Evolutionary conservation across 2,888 invertebrate genomes (phyloP), one percentile per base, ranked within the genome.

Genomic region (Stictocephala bisonia): DNA sequence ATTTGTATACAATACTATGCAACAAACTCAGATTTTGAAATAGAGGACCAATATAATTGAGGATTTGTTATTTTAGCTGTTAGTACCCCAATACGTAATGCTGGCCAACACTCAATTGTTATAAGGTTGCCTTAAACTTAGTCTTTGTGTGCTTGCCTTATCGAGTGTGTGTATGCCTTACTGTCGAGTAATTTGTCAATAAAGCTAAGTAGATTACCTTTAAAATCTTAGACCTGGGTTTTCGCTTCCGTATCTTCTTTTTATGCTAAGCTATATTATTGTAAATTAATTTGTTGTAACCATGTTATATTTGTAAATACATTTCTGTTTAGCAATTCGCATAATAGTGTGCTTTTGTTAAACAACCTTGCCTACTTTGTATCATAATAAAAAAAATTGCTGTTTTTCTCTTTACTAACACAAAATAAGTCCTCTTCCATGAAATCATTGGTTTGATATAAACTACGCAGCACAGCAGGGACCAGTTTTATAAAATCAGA

Each of bases 251-350:
- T 40, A 22, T 22, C 27, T 35, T 40, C 27, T 29, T 40, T 56
- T 35, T 40, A 35, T 60, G 40, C 40, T 60, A 60, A 35, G 60
- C 60, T 60, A 22, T 40, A n/a, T 35, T 60, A 60, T 35, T 60
- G 40, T 35, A 60, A 3, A 27, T 22, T 20, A 60, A 22, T 35
- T 60, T 60, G 40, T 40, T 60, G 40, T 60, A 60, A 60, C 60
- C 40, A 60, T 60, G 40, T 60, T 60, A 60, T 60, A 60, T 60
- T 60, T 60, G 60, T 60, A 60, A 60, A 60, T 60, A 60, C 40
- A 60, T 60, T 60, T 40, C 60, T 29, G 31, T 60, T 60, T 60
- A 60, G 60, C 40, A 35, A 60, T 58, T 58, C 31, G 22, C 58
- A 58, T n/a, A 6, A n/a, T 15, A n/a, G 15, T 58, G 15, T 58